Evolutionary conservation across 2,113 vertebrate species (phyloP).

Genomic region (Grallaria varia): DNA sequence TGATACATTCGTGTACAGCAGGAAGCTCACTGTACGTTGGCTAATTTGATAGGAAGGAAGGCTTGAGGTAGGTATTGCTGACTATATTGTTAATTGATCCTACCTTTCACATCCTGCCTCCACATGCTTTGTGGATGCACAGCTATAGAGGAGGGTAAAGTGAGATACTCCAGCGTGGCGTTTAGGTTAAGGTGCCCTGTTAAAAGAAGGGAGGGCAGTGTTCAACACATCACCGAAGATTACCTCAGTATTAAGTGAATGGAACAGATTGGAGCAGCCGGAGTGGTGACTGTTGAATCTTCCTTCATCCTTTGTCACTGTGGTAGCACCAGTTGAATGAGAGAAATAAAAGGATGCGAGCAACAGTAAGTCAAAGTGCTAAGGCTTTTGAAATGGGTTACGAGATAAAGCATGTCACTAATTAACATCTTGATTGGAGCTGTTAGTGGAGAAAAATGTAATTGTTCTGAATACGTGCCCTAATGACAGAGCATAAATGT

Average conservation of each 20-base stretch:
- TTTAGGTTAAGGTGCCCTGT: constrained; percentile 49
- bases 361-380: constrained; percentile 85
- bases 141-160: constrained; percentile 24
- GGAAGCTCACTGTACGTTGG: constrained; percentile 70
- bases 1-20: constrained; percentile 73
- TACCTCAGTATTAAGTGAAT: constrained; percentile 64
- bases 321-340: constrained; percentile 84
- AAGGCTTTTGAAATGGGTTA: constrained; percentile 53
- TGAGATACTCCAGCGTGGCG: neutral
- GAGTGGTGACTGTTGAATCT: constrained; percentile 70
- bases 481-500: constrained; percentile 18
- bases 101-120: constrained; percentile 61
- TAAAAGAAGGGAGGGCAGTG: constrained; percentile 15
- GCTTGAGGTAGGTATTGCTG: constrained; percentile 72
- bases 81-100: constrained; percentile 73
- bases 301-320: constrained; percentile 69
- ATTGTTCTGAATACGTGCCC: constrained; percentile 5
- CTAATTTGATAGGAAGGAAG: constrained; percentile 74
- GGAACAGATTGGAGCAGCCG: constrained; percentile 65
- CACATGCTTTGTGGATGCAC: constrained; percentile 17
- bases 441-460: constrained; percentile 33
- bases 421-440: constrained; percentile 33
- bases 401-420: constrained; percentile 40
- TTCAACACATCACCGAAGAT: constrained; percentile 52
- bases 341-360: constrained; percentile 84